Evolutionary conservation across 2,113 vertebrate species (phyloP).

Genomic region (Leucosticte australis): DNA sequence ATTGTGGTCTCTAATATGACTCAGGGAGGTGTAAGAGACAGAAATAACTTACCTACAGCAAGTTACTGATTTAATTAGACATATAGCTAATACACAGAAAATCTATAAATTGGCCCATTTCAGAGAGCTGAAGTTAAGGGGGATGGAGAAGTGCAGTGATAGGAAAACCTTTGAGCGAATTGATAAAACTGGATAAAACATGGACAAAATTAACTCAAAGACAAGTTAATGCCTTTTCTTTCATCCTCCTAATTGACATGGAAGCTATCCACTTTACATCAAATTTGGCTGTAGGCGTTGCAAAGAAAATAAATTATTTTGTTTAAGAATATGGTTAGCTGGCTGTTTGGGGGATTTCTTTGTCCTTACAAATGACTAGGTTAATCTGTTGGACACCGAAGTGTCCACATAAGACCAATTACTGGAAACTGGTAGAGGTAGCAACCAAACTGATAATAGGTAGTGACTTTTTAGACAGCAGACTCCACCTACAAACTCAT

Average conservation of each 20-base stretch:
- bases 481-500: neutral
- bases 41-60: neutral
- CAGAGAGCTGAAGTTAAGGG: neutral
- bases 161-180: neutral
- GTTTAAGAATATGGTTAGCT: neutral
- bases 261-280: neutral
- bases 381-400: neutral
- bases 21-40: neutral
- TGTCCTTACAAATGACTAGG: neutral
- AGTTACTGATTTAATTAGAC: neutral
- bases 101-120: neutral
- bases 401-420: neutral
- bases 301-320: neutral
- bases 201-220: neutral
- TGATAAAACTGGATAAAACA: neutral
- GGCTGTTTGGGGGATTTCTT: neutral
- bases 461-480: neutral
- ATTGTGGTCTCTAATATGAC: neutral
- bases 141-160: neutral
- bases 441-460: neutral
- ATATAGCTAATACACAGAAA: neutral
- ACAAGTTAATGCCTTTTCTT: neutral
- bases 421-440: neutral
- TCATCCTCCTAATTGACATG: neutral
- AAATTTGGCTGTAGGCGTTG: neutral